phyloP scores from a whole-genome alignment of 2,888 invertebrate genomes.

The Latheticus oryzae region DNA sequence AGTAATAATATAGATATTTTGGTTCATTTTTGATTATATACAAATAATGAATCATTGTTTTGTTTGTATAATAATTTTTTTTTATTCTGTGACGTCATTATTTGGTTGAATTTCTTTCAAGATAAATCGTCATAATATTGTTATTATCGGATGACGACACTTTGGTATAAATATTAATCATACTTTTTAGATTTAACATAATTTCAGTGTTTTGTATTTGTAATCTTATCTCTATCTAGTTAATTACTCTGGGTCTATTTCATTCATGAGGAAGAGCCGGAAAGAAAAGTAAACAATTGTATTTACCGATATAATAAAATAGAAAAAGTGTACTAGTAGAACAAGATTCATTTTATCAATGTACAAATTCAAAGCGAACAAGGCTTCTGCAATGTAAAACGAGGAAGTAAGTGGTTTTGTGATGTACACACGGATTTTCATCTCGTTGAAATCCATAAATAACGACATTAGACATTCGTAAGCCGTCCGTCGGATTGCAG shows the following conservation, averaged over 20 bases:
- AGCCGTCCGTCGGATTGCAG: slow-evolving; percentile 17
- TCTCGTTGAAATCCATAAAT: slow-evolving; percentile 9
- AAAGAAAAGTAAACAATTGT: no score
- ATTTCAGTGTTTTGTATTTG: neutral
- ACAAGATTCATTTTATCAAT: no score
- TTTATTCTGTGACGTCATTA: slow-evolving; percentile 14
- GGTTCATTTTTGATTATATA: slow-evolving; percentile 12
- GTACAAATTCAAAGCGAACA: no score
- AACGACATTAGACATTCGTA: slow-evolving; percentile 2
- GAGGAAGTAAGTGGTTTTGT: slow-evolving; percentile 8
- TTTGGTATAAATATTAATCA: slow-evolving; percentile 3
- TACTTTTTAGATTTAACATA: neutral
- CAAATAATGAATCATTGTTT: slow-evolving; percentile 27
- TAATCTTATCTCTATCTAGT: slow-evolving; percentile 11
- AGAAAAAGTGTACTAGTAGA: no score
- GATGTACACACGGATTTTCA: slow-evolving; percentile 11
- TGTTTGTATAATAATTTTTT: slow-evolving; percentile 15
- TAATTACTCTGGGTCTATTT: no score
- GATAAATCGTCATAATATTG: neutral
- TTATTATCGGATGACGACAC: slow-evolving; percentile 8
- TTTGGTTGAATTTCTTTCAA: slow-evolving; percentile 1
- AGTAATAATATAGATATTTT: slow-evolving; percentile 6
- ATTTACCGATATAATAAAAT: no score
- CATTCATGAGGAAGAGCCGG: no score
- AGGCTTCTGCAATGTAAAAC: no score